Percentiles rank a stretch among this genome's conserved stretches.
phyloP scores from a whole-genome alignment of 2,113 vertebrate genomes.

The Cyanoderma ruficeps region DNA sequence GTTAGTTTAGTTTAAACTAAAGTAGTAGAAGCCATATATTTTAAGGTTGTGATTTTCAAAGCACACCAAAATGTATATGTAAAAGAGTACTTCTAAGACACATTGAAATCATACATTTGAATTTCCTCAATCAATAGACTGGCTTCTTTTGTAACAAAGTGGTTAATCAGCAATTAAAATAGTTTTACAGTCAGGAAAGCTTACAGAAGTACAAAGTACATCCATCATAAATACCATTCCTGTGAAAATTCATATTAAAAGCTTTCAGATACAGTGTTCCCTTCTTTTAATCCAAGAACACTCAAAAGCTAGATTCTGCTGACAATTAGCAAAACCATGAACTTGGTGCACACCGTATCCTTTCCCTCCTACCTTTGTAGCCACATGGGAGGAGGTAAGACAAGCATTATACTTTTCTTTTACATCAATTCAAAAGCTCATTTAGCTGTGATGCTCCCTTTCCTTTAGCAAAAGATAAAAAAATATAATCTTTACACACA shows the following conservation, averaged over 20 bases:
- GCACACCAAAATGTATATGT: not conserved
- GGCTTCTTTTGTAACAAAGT: not conserved
- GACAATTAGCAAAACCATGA: not conserved
- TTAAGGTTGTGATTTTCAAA: slow-evolving; percentile 57
- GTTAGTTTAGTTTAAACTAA: not conserved
- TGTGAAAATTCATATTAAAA: not conserved
- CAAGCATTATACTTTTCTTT: not conserved
- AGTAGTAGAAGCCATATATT: slow-evolving; percentile 48
- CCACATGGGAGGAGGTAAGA: not conserved
- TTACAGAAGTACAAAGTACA: not conserved
- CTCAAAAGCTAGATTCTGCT: not conserved
- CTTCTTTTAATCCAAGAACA: not conserved
- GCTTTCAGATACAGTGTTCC: not conserved
- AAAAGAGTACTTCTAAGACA: not conserved
- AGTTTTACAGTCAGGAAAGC: not conserved
- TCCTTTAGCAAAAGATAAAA: not conserved
- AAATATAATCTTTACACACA: not conserved
- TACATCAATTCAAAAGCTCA: not conserved
- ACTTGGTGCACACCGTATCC: not conserved
- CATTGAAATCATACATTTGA: not conserved
- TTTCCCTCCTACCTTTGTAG: not conserved
- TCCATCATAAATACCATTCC: not conserved
- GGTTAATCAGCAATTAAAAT: slow-evolving; percentile 18
- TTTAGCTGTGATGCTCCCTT: not conserved
- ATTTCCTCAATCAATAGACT: not conserved